Base-by-base conservation (phyloP, 2,888 invertebrate species). In the Limnephilus auricula region DNA sequence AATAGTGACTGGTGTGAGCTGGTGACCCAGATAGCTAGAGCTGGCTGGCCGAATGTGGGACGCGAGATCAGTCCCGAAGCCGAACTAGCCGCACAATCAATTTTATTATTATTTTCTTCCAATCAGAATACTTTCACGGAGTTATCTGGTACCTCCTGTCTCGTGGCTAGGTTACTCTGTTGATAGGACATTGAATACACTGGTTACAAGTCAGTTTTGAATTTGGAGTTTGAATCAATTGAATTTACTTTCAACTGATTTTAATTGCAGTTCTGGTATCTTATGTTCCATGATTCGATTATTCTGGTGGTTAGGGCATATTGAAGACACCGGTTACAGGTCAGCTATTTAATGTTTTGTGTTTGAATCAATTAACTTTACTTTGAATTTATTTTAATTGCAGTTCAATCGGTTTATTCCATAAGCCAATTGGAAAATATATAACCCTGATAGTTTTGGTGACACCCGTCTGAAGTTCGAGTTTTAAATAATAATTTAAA, bases 111-210 rank as follows among this genome's bases (percentile, higher is more conserved):
- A 88, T 37, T 88, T 34, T 88, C 90, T 92, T 90, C 90, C 37
- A 79, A 90, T 82, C 78, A 88, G 84, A 89, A 91, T 85, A 92
- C 92, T 92, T 92, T 92, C 92, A 92, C 92, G 82, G 79, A 78
- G 79, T 86, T 87, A 34, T 88, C 87, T 34, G 78, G 34, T 9
- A 34, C 32, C 45, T 32, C 34, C 1, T 32, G 18, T n/a, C 18
- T 15, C 65, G 2, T 85, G 78, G 65, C 25, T 87, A 85, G 78
- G 65, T 32, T 87, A 85, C 87, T 65, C 34, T 31, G n/a, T 78
- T 34, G 79, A 30, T 50, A 18, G 40, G 32, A 31, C 65, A 65
- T 90, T 90, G 32, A n/a, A 40, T 12, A 34, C 30, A 50, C 84
- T 15, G 37, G 78, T 30, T 31, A 13, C 84, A 34, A n/a, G 32